Percentiles rank a stretch among this genome's conserved stretches.
phyloP scores from a whole-genome alignment of 2,888 invertebrate genomes.

The Laspeyria flexula region DNA sequence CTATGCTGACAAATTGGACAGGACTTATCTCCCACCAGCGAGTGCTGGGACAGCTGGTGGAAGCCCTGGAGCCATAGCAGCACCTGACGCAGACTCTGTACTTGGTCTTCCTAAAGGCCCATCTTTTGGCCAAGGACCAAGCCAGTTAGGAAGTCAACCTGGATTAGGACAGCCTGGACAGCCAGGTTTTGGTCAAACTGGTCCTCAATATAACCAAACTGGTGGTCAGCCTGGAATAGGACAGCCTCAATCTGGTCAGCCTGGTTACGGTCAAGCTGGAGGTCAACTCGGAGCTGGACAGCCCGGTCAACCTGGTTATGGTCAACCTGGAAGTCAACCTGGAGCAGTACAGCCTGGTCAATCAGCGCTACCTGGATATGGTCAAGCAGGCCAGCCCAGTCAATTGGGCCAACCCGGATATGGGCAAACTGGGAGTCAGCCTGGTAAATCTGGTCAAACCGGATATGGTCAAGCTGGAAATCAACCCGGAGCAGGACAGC shows the following conservation, averaged over 20 bases:
- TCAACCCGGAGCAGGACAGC: constrained; percentile 2
- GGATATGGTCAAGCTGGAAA: constrained; percentile 4
- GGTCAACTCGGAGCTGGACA: neutral
- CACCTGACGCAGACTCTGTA: constrained; percentile 54
- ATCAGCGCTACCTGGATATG: constrained; percentile 8
- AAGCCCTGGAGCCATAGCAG: constrained; percentile 69
- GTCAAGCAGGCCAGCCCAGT: constrained; percentile 13
- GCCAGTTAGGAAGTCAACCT: constrained; percentile 4
- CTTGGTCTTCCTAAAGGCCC: constrained; percentile 25
- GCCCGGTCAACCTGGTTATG: neutral
- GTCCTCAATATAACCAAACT: neutral
- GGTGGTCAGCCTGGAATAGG: constrained; percentile 16
- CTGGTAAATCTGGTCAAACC: neutral
- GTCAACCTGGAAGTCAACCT: constrained; percentile 4
- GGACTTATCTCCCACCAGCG: constrained; percentile 77
- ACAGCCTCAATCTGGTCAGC: constrained; percentile 16
- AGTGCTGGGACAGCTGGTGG: constrained; percentile 75
- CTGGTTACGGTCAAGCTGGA: constrained; percentile 26
- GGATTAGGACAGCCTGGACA: constrained; percentile 1
- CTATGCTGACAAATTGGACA: constrained; percentile 77
- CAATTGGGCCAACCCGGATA: constrained; percentile 25
- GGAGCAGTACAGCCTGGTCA: constrained; percentile 1
- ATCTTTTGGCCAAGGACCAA: constrained; percentile 22
- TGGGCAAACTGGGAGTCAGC: constrained; percentile 11
- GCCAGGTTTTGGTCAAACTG: constrained; percentile 7